Evolutionary conservation across 2,888 invertebrate genomes (phyloP).

Genomic region (Crocallis elinguaria): DNA sequence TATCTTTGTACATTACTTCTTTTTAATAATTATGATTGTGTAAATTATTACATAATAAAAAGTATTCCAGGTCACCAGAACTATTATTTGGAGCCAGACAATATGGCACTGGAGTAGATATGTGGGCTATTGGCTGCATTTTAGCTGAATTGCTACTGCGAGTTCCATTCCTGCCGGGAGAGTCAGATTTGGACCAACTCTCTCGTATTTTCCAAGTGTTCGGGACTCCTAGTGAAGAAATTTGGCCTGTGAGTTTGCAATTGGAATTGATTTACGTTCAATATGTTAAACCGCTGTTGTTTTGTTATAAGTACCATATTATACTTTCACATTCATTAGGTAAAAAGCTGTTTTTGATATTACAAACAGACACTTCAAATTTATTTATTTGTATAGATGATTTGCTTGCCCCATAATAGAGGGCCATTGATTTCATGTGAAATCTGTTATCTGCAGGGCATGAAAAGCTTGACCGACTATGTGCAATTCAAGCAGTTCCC

Average conservation of each 20-base stretch:
- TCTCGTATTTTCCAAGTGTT: slow-evolving; percentile 97
- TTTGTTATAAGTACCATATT: too few species aligned
- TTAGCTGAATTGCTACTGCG: slow-evolving; percentile 96
- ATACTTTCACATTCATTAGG: too few species aligned
- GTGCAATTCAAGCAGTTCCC: slow-evolving; percentile 95
- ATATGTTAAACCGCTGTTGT: too few species aligned
- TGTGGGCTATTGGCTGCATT: slow-evolving; percentile 99
- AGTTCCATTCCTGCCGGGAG: slow-evolving; percentile 97
- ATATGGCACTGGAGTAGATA: slow-evolving; percentile 98
- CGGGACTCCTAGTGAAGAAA: slow-evolving; percentile 96
- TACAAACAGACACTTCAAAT: too few species aligned
- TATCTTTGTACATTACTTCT: too few species aligned
- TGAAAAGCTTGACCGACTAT: slow-evolving; percentile 93
- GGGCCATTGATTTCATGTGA: too few species aligned
- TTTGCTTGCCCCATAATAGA: too few species aligned
- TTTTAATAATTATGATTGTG: too few species aligned
- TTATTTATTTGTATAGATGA: too few species aligned
- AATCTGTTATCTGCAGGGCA: slow-evolving; percentile 85
- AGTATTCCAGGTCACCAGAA: slow-evolving; percentile 94
- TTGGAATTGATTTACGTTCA: too few species aligned
- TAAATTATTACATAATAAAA: too few species aligned
- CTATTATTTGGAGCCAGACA: slow-evolving; percentile 97
- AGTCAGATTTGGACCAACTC: slow-evolving; percentile 98
- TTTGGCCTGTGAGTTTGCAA: slow-evolving; percentile 90
- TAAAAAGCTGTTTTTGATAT: too few species aligned